phyloP scores from a whole-genome alignment of 2,888 invertebrate genomes.

The Acrocera orbiculus region DNA sequence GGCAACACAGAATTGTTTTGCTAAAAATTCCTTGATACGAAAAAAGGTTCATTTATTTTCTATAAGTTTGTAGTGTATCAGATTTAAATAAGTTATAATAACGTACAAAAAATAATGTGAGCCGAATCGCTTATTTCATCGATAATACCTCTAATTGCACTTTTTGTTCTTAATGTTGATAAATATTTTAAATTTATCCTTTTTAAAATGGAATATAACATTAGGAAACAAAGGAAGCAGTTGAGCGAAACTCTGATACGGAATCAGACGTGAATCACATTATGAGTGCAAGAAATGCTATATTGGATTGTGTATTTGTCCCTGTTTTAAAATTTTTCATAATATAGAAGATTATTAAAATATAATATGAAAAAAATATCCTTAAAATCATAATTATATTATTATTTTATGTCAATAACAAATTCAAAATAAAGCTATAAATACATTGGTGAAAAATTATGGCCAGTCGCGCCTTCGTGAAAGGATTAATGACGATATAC shows the following conservation, averaged over 20 bases:
- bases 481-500: too few relatives aligned
- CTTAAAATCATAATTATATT: conserved; percentile 1
- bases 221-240: not conserved
- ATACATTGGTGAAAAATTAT: too few relatives aligned
- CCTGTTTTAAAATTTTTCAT: conserved; percentile 1
- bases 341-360: not conserved
- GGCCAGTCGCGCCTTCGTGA: too few relatives aligned
- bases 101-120: not conserved
- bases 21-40: not conserved
- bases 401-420: not conserved
- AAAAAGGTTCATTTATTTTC: conserved; percentile 1
- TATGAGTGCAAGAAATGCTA: not conserved
- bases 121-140: not conserved
- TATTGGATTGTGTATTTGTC: not conserved
- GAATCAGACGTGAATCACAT: not conserved
- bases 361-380: not conserved
- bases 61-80: not conserved
- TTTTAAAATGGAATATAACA: not conserved
- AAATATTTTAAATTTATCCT: not conserved
- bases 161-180: not conserved
- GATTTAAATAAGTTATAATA: not conserved
- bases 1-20: not conserved
- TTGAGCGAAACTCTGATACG: too few relatives aligned
- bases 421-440: too few relatives aligned
- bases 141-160: not conserved